phyloP scores from a whole-genome alignment of 1,140 invertebrate genomes.

The Orchestia grillus region DNA sequence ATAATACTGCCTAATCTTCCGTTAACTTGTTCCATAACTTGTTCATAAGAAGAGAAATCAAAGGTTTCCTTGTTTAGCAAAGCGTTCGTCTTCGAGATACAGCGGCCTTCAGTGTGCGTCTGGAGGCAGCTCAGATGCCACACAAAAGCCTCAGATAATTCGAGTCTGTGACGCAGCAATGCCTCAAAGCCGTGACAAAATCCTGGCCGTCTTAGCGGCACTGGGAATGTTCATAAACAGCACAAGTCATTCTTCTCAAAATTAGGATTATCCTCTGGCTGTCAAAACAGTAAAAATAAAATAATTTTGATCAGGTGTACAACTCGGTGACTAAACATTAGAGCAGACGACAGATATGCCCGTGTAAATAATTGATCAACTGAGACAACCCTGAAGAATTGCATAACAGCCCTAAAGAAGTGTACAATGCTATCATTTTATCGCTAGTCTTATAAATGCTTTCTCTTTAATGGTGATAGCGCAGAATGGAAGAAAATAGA shows the following conservation, averaged over 20 bases:
- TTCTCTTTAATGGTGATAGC: too few species aligned
- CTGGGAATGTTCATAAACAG: neutral
- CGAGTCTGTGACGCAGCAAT: neutral
- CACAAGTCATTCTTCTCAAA: neutral
- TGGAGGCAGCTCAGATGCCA: neutral
- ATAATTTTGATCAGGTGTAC: neutral
- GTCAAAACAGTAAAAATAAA: neutral
- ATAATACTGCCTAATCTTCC: neutral
- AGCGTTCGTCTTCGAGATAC: neutral
- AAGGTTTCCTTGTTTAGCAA: neutral
- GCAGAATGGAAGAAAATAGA: too few species aligned
- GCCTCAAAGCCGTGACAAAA: neutral
- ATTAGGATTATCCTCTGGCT: neutral
- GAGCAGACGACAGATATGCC: neutral
- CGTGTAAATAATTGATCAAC: neutral
- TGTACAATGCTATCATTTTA: too few species aligned
- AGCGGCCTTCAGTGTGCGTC: neutral
- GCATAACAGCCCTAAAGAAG: neutral
- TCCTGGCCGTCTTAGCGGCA: neutral
- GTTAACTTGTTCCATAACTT: neutral
- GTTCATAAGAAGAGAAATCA: neutral
- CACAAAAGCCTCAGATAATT: constrained; percentile 8
- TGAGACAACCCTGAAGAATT: neutral
- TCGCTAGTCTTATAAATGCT: too few species aligned
- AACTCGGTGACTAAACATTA: neutral